These are phyloP conservation scores for Pseudorhiza aurosa DNA, from an alignment of 30 jellyfish, hydroid and myxozoan genomes.

Conservation along the genomic window DNA sequence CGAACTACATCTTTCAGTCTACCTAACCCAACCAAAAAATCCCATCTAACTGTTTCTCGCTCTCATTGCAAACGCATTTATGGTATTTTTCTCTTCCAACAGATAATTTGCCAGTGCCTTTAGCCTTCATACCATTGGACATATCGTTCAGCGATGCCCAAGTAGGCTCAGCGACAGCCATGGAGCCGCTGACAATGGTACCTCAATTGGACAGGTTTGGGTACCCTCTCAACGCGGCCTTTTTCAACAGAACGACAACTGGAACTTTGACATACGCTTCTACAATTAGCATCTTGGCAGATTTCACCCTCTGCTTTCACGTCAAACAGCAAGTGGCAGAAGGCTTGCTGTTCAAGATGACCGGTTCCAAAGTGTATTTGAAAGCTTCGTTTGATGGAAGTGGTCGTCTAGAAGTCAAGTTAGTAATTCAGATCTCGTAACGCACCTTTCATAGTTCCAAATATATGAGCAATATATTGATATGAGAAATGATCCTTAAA, in stretches of 20 bases:
- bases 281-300: neutral
- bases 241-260: neutral
- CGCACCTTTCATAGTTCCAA: too few relatives aligned
- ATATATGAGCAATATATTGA: too few relatives aligned
- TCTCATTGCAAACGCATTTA: too few relatives aligned
- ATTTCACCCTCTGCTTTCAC: slow-evolving; percentile 19
- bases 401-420: too few relatives aligned
- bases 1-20: too few relatives aligned
- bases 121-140: slow-evolving; percentile 1
- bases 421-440: too few relatives aligned
- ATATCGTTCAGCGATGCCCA: neutral
- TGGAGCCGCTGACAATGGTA: neutral
- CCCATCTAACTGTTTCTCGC: too few relatives aligned
- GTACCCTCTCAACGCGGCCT: slow-evolving; percentile 8
- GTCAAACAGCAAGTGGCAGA: neutral
- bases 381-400: too few relatives aligned
- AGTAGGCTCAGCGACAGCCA: neutral
- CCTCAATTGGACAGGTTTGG: neutral
- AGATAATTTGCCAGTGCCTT: neutral
- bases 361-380: neutral
- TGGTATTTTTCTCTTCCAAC: neutral
- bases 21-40: too few relatives aligned
- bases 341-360: neutral
- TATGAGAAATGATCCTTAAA: too few relatives aligned
- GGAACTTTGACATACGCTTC: neutral